Base-by-base conservation (phyloP, 2,888 invertebrate species). In the Cephalotes varians region DNA sequence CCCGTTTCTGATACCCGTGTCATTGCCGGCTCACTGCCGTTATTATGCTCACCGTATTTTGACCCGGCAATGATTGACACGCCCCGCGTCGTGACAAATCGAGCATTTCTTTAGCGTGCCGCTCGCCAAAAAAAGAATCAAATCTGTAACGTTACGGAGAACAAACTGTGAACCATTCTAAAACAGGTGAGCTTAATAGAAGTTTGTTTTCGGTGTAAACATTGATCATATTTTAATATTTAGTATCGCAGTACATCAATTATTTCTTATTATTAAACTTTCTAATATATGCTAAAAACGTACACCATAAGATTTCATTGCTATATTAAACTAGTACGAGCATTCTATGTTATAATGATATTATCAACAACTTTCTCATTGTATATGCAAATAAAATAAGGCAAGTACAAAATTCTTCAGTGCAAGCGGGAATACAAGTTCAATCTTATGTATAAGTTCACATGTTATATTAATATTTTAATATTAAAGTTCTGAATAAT, bases 1-100 rank as follows among this genome's bases (percentile, higher is more conserved):
- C 65, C 79, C 83, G 85, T 87, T 87, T 85, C 85, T 87, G 90
- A 91, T 88, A 90, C 83, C 90, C 92, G 90, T 91, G 90, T 91
- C 91, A 92, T 92, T 91, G 89, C 87, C 82, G 86, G 85, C 81
- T 88, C 84, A 86, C 79, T 82, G 85, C 83, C 81, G 86, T 86
- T 85, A 85, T 90, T 90, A 88, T 85, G 84, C 86, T 62, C 88
- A 87, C 85, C 85, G 89, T 90, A 89, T 90, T 92, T 91, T 88
- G 89, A 90, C 87, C 87, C 86, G 77, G 37, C 82, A 44, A 74
- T 87, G 86, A 90, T 88, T 80, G 86, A 87, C 85, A 60, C 64
- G 64, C 79, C 67, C 79, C 69, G 62, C 82, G 34, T 84, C 87
- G 87, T 84, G 87, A 85, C 87, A 85, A 87, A 87, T 87, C 87